These are phyloP conservation scores for Pediacus dermestoides DNA, from an alignment of 2,888 invertebrate species.

Conservation along the genomic window DNA sequence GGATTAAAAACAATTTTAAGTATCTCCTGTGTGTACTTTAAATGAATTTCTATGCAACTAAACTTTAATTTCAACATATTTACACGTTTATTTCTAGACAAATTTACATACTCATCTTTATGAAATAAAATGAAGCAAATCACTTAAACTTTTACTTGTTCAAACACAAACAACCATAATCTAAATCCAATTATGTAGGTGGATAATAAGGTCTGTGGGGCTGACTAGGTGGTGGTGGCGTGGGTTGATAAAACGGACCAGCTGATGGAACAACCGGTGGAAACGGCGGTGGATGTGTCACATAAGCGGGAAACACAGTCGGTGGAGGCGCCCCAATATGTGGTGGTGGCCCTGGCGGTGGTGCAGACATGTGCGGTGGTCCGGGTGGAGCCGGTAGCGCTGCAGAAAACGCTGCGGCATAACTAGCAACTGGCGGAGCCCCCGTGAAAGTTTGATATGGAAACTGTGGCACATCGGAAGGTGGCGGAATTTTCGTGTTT, in stretches of 20 bases:
- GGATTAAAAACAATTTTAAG: too few species aligned
- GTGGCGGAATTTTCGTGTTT: slow-evolving; percentile 35
- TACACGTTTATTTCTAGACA: too few species aligned
- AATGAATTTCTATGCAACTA: too few species aligned
- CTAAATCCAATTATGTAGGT: slow-evolving; percentile 1
- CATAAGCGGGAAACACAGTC: slow-evolving; percentile 39
- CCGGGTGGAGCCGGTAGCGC: slow-evolving; percentile 33
- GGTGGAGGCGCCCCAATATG: slow-evolving; percentile 42
- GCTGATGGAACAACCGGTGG: slow-evolving; percentile 50
- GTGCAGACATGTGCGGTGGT: slow-evolving; percentile 43
- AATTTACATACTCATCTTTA: too few species aligned
- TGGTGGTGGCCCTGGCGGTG: slow-evolving; percentile 52
- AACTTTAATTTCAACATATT: too few species aligned
- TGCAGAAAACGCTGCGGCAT: slow-evolving; percentile 47
- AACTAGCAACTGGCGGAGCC: slow-evolving; percentile 25
- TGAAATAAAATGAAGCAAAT: too few species aligned
- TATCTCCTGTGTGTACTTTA: too few species aligned
- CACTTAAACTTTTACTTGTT: too few species aligned
- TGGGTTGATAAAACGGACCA: slow-evolving; percentile 40
- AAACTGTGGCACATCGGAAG: slow-evolving; percentile 41
- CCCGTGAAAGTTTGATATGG: slow-evolving; percentile 44
- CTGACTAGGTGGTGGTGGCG: slow-evolving; percentile 40
- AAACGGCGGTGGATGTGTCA: slow-evolving; percentile 43
- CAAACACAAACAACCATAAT: too few species aligned
- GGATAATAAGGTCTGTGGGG: slow-evolving; percentile 47